phyloP scores from a whole-genome alignment of 2,797 vertebrate species.

The Anisognathus igniventris region DNA sequence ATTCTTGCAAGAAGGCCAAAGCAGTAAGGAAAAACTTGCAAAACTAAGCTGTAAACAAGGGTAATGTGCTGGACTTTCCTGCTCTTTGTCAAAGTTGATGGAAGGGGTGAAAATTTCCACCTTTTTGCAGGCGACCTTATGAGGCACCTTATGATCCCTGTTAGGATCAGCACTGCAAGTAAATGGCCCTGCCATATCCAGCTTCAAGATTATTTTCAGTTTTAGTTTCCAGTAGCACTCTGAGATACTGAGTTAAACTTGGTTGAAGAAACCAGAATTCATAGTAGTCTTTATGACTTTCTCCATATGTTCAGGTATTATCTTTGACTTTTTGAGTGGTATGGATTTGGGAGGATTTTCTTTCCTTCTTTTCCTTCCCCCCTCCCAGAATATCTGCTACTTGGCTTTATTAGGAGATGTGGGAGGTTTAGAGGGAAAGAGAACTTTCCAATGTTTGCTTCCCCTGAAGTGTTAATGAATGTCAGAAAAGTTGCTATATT shows the following conservation, averaged over 20 bases:
- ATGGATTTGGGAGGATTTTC: neutral
- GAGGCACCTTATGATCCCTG: neutral
- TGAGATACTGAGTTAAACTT: neutral
- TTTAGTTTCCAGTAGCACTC: neutral
- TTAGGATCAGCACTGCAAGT: neutral
- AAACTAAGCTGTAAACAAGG: neutral
- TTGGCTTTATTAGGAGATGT: neutral
- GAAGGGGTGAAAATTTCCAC: neutral
- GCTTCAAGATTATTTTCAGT: neutral
- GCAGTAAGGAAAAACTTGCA: neutral
- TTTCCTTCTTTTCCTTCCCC: accelerated
- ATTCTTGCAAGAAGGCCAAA: neutral
- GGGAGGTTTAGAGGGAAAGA: neutral
- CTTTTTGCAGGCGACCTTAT: neutral
- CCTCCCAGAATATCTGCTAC: accelerated
- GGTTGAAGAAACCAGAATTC: neutral
- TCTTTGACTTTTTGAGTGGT: neutral
- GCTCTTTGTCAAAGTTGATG: neutral
- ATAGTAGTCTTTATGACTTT: neutral
- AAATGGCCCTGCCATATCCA: neutral
- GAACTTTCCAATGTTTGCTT: neutral
- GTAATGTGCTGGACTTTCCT: neutral
- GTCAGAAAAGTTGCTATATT: neutral
- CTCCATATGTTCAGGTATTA: neutral
- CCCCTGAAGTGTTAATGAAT: neutral